phyloP scores from a whole-genome alignment of 2,797 vertebrate genomes.

The Pantherophis alleghaniensis region DNA sequence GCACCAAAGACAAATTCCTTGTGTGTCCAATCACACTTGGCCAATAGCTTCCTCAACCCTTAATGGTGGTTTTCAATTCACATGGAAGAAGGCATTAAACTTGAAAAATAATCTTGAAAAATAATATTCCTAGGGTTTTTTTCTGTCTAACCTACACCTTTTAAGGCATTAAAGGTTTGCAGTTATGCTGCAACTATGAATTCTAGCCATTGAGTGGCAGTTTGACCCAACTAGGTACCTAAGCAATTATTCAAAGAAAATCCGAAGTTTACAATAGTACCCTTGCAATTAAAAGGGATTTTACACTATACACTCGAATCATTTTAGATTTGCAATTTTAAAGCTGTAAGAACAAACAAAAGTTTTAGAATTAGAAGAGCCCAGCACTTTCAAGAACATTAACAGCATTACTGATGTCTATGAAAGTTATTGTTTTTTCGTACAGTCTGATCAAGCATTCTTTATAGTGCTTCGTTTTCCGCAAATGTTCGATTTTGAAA shows the following conservation, averaged over 20 bases:
- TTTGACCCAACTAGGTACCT: not conserved
- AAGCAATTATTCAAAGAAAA: not conserved
- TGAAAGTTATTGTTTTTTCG: conserved; percentile 9
- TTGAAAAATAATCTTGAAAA: not conserved
- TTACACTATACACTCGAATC: not conserved
- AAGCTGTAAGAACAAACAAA: not conserved
- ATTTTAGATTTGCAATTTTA: not conserved
- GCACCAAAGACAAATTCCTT: too few species aligned
- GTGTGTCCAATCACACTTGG: too few species aligned
- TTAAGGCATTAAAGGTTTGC: not conserved
- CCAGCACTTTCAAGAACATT: conserved; percentile 3
- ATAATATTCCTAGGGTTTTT: not conserved
- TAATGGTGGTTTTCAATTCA: not conserved
- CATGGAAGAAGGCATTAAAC: not conserved
- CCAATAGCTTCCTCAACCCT: not conserved
- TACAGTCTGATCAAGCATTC: not conserved
- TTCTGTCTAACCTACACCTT: not conserved
- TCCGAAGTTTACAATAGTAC: not conserved
- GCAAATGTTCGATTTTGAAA: not conserved
- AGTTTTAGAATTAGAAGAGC: not conserved
- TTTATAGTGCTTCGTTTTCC: not conserved
- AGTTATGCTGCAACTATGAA: not conserved
- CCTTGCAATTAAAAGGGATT: not conserved
- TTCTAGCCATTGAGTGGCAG: not conserved
- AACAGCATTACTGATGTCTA: not conserved